These are phyloP conservation scores for Gorilla gorilla DNA, from an alignment of 2,113 vertebrate genomes.

Conservation along the genomic window DNA sequence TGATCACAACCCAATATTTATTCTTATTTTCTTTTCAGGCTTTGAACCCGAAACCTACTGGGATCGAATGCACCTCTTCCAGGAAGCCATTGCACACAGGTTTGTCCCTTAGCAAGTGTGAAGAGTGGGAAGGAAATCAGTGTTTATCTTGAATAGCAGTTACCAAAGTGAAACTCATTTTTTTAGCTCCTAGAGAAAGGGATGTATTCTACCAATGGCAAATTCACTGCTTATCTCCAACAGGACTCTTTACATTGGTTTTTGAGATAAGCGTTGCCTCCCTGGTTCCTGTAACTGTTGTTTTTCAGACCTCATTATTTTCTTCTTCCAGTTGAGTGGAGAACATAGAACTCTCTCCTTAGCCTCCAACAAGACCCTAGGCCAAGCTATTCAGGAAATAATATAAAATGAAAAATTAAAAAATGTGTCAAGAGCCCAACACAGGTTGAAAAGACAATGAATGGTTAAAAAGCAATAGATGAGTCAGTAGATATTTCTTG, in stretches of 20 bases:
- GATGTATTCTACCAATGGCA: not conserved
- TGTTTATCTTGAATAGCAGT: not conserved
- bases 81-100: slow-evolving; percentile 97
- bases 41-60: slow-evolving; percentile 98
- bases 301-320: not conserved
- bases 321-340: not conserved
- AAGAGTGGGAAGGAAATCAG: not conserved
- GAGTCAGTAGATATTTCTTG: not conserved
- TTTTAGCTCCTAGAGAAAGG: not conserved
- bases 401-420: not conserved
- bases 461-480: not conserved
- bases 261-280: not conserved
- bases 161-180: not conserved
- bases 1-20: not conserved
- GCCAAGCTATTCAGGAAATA: not conserved
- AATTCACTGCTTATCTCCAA: not conserved
- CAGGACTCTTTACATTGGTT: not conserved
- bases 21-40: slow-evolving; percentile 82
- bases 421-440: not conserved
- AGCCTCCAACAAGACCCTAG: not conserved
- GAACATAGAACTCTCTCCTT: not conserved
- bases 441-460: not conserved
- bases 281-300: not conserved
- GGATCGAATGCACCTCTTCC: slow-evolving; percentile 98
- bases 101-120: slow-evolving; percentile 64